Conservation (phyloP, 2,113 vertebrate species). For the Lampris megalopsis region DNA sequence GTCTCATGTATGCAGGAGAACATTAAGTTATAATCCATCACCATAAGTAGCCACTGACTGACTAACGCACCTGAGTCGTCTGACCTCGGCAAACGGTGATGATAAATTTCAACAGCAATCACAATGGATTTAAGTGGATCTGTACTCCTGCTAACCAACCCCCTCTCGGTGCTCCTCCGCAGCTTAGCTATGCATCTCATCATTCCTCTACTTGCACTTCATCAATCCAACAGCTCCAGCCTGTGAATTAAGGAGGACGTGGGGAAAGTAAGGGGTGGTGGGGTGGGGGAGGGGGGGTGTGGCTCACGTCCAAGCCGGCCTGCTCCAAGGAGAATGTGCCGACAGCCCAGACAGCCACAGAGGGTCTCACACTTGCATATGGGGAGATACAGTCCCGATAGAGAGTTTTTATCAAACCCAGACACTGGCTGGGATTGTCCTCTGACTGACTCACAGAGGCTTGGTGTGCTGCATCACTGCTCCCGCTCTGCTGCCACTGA, state of each 20-base stretch:
- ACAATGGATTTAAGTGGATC: neutral
- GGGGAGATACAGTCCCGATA: constrained; percentile 7
- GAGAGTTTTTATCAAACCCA: constrained; percentile 15
- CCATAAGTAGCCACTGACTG: neutral
- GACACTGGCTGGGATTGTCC: constrained; percentile 25
- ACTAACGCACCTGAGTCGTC: neutral
- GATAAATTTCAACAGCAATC: neutral
- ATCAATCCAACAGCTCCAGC: constrained; percentile 42
- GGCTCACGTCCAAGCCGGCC: constrained; percentile 35
- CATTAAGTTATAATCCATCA: neutral
- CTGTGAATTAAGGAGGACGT: constrained; percentile 39
- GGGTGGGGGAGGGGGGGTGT: constrained; percentile 12
- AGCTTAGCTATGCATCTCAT: constrained; percentile 30
- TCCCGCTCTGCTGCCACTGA: constrained; percentile 12
- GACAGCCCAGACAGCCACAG: constrained; percentile 42
- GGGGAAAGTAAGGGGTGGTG: neutral
- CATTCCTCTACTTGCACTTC: constrained; percentile 49
- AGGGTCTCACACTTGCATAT: constrained; percentile 8
- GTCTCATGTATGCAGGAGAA: neutral
- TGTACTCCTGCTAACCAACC: constrained; percentile 30
- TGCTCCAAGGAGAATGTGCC: constrained; percentile 38
- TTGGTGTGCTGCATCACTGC: constrained; percentile 20
- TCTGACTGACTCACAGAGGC: neutral
- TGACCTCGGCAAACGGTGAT: neutral
- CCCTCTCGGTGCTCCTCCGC: constrained; percentile 1